Conservation (phyloP, 1,140 invertebrate genomes). For the Popillia japonica region DNA sequence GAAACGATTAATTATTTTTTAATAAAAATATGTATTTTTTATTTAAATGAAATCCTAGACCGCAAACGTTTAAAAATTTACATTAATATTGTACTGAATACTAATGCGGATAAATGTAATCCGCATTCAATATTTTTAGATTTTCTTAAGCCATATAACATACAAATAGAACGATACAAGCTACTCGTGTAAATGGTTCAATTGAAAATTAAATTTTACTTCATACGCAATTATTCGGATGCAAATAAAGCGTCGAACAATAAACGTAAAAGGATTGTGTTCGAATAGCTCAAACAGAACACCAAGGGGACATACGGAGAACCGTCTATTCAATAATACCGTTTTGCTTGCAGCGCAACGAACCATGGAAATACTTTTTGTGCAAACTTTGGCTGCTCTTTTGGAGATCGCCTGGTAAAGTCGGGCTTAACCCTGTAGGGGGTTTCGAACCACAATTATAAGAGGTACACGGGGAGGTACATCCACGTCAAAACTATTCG, state of each 20-base stretch:
- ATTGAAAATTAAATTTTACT: neutral
- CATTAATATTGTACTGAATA: too few relatives aligned
- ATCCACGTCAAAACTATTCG: constrained; percentile 27
- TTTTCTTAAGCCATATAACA: too few relatives aligned
- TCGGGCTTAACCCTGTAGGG: constrained; percentile 32
- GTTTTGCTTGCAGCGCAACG: constrained; percentile 36
- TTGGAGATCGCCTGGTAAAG: constrained; percentile 14
- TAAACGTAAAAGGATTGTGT: constrained; percentile 22
- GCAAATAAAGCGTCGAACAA: constrained; percentile 27
- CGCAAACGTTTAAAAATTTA: too few relatives aligned
- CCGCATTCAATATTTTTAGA: too few relatives aligned
- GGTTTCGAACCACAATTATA: constrained; percentile 36
- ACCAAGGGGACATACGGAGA: constrained; percentile 11
- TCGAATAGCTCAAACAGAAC: neutral
- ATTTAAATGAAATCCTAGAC: too few relatives aligned
- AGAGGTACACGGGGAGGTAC: constrained; percentile 35
- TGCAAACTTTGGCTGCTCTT: constrained; percentile 39
- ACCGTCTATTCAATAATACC: constrained; percentile 31
- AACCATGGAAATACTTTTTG: constrained; percentile 36
- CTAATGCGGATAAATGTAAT: too few relatives aligned
- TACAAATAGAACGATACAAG: too few relatives aligned
- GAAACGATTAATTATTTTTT: too few relatives aligned
- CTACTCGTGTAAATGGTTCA: neutral
- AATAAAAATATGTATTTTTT: too few relatives aligned
- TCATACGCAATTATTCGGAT: neutral